Evolutionary conservation across 2,888 invertebrate species (phyloP).

Genomic region (Scaptomyza cyrtandrae): DNA sequence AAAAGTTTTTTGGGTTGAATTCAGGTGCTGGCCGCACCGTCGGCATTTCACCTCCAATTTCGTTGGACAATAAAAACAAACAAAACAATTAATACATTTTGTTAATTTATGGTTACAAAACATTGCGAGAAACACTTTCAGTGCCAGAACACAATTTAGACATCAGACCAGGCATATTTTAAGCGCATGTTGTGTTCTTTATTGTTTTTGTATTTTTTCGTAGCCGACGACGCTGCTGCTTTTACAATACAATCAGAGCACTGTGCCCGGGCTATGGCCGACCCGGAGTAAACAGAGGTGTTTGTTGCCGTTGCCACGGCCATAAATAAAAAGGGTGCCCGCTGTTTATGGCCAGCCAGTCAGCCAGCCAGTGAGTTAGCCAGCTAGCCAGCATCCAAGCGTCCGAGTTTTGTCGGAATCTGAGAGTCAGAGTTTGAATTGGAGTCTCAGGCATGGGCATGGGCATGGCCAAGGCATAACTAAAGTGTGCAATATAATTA

Average conservation of each 20-base stretch:
- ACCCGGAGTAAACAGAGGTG: constrained; percentile 73
- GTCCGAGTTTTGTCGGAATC: constrained; percentile 23
- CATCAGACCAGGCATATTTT: constrained; percentile 66
- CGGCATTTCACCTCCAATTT: constrained; percentile 72
- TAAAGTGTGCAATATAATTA: constrained; percentile 83
- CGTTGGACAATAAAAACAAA: constrained; percentile 72
- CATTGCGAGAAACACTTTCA: constrained; percentile 78
- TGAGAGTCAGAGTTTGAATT: constrained; percentile 35
- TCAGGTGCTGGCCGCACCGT: constrained; percentile 33
- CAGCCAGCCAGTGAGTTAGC: constrained; percentile 38
- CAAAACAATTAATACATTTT: constrained; percentile 82
- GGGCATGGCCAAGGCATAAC: constrained; percentile 59
- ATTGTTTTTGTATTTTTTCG: constrained; percentile 4
- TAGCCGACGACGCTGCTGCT: constrained; percentile 36
- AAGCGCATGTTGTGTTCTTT: constrained; percentile 34
- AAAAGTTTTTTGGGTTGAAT: constrained; percentile 13
- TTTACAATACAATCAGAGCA: constrained; percentile 59
- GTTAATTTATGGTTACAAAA: constrained; percentile 83
- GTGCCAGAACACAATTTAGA: constrained; percentile 70
- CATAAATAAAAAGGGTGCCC: constrained; percentile 81
- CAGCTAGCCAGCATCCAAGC: constrained; percentile 57
- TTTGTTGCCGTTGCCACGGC: constrained; percentile 72
- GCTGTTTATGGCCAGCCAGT: constrained; percentile 71
- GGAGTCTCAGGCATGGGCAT: constrained; percentile 41
- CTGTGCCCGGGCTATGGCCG: constrained; percentile 14